phyloP scores from a whole-genome alignment of 2,888 invertebrate species.

The Lepidochrysops patricia region DNA sequence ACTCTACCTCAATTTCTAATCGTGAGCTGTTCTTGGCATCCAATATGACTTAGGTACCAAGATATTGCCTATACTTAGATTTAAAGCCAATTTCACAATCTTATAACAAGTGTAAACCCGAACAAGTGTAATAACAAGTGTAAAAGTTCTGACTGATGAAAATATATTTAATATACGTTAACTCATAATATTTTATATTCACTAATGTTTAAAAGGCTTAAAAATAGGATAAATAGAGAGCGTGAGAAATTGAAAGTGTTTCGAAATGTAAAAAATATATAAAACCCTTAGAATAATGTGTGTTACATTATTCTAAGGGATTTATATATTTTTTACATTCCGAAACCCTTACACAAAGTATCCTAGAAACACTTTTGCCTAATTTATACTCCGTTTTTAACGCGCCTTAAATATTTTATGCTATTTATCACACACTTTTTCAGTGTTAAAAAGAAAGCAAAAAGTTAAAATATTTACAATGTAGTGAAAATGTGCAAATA shows the following conservation, averaged over 20 bases:
- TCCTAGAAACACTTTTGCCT: background rate
- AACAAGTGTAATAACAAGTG: too few relatives aligned
- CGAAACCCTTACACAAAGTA: background rate
- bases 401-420: slow-evolving; percentile 5
- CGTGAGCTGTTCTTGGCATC: background rate
- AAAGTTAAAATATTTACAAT: slow-evolving; percentile 28
- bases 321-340: background rate
- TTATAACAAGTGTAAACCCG: too few relatives aligned
- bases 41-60: background rate
- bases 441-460: slow-evolving; percentile 18
- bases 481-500: slow-evolving; percentile 33
- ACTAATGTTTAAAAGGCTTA: too few relatives aligned
- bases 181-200: too few relatives aligned
- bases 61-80: too few relatives aligned
- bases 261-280: background rate
- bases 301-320: background rate
- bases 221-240: background rate
- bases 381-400: background rate
- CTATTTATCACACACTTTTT: slow-evolving; percentile 5
- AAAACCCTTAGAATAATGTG: background rate
- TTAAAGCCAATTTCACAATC: too few relatives aligned
- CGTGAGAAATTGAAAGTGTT: background rate
- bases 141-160: too few relatives aligned
- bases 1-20: background rate
- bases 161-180: too few relatives aligned